Percentiles rank a stretch among this genome's conserved stretches.
phyloP scores from a whole-genome alignment of 2,113 vertebrate genomes.

The Microtus pennsylvanicus region DNA sequence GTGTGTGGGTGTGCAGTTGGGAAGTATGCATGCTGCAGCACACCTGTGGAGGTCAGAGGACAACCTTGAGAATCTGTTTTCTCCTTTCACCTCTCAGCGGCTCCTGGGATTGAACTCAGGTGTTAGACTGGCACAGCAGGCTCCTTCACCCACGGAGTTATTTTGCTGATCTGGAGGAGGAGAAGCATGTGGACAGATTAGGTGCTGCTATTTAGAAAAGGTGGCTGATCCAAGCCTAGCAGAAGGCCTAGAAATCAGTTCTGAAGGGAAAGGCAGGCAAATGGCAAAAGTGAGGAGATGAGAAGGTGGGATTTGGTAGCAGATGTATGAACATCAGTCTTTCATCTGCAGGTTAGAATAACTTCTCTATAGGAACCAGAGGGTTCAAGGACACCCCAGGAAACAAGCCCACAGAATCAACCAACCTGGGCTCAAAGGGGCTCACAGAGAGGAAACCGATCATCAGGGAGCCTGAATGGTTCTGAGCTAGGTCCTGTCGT shows the following conservation, averaged over 20 bases:
- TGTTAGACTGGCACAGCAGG: not conserved
- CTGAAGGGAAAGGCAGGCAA: not conserved
- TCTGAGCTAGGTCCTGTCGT: not conserved
- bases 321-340: not conserved
- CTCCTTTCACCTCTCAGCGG: not conserved
- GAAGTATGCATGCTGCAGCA: not conserved
- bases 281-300: not conserved
- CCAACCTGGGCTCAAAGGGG: not conserved
- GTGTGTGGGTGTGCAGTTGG: not conserved
- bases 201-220: not conserved
- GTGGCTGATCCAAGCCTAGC: not conserved
- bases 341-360: not conserved
- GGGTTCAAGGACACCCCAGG: not conserved
- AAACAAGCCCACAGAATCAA: not conserved
- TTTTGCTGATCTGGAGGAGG: not conserved
- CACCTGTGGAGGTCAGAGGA: not conserved
- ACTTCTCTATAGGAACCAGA: not conserved
- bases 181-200: not conserved
- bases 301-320: not conserved
- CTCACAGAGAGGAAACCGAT: not conserved
- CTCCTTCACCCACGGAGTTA: not conserved
- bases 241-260: not conserved
- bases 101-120: not conserved
- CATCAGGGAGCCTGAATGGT: not conserved
- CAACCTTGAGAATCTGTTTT: not conserved